Evolutionary conservation across 1,140 invertebrate genomes (phyloP), one percentile per base, ranked within the genome.

Genomic region (Panonychus citri): DNA sequence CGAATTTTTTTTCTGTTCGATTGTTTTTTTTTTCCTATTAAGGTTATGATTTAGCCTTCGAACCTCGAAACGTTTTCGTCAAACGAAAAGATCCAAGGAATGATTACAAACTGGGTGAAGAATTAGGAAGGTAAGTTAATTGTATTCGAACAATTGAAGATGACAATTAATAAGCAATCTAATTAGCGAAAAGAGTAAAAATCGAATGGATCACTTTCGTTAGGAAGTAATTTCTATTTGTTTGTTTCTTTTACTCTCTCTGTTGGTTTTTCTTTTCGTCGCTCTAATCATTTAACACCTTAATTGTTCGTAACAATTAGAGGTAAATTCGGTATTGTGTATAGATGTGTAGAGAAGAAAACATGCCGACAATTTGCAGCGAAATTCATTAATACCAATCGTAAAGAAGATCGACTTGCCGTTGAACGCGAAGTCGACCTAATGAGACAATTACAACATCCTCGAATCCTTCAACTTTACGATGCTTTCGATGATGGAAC

Each of bases 271-370:
- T 48, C 25, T 25, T 24, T 8, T 55, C 46, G n/a, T 46, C n/a
- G 15, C 19, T 46, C 19, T 24, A 19, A n/a, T 19, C 19, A 8
- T 46, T 40, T 46, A 10, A n/a, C n/a, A 46, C n/a, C 43, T 15
- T 21, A 46, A 21, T 46, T 46, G 8, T 19, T 3, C 1, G 8
- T 46, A 7, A n/a, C 43, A n/a, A 10, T 46, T n/a, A 97, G 94
- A 62, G 94, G 94, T 2, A 96, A 97, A 78, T 98, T 98, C 71
- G 91, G 91, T 21, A 90, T 86, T 25, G 93, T 97, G 7, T 93
- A 90, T 72, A 77, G 80, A 66, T 96, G 90, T 68, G 76, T 75
- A 57, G 88, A 95, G 68, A 87, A 83, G 67, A 71, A 71, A 15
- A 83, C 80, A 0, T 80, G 81, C 0, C 69, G 88, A 51, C 76